A percentile compares a stretch with the other conserved stretches of the same genome.
phyloP scores from a whole-genome alignment of 2,888 invertebrate species.

The Andricus curvator region DNA sequence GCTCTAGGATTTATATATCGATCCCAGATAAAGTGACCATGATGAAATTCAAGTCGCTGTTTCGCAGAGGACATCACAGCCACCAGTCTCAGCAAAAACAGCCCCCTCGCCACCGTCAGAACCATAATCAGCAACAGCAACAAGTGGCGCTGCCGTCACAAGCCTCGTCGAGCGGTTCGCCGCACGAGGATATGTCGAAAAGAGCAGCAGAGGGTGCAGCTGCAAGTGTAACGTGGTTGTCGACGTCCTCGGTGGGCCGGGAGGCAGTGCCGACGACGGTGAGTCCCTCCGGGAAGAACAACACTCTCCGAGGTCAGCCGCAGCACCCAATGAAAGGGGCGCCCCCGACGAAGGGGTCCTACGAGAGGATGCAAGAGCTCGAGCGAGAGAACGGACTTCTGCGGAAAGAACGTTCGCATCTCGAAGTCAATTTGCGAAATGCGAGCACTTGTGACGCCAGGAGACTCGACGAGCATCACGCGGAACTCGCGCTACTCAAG shows the following conservation, averaged over 20 bases:
- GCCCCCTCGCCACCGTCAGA: slow-evolving; percentile 65
- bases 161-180: slow-evolving; percentile 82
- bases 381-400: slow-evolving; percentile 85
- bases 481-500: slow-evolving; percentile 74
- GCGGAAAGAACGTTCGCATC: slow-evolving; percentile 84
- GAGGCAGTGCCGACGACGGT: slow-evolving; percentile 49
- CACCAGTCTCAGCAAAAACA: slow-evolving; percentile 69
- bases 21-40: slow-evolving; percentile 81
- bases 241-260: slow-evolving; percentile 53
- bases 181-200: slow-evolving; percentile 83
- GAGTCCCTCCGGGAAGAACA: slow-evolving; percentile 67
- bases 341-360: slow-evolving; percentile 55
- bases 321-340: slow-evolving; percentile 49
- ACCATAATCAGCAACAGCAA: slow-evolving; percentile 77
- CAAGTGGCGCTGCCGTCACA: slow-evolving; percentile 66
- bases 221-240: slow-evolving; percentile 50
- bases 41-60: slow-evolving; percentile 95
- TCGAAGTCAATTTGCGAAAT: slow-evolving; percentile 82
- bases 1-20: slow-evolving; percentile 25
- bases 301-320: slow-evolving; percentile 70
- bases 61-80: slow-evolving; percentile 89
- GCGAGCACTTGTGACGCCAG: slow-evolving; percentile 62
- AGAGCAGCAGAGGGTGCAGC: slow-evolving; percentile 78
- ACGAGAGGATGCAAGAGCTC: slow-evolving; percentile 81
- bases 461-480: slow-evolving; percentile 71